Conservation (phyloP, 2,113 vertebrate species). For the Sinosuthora webbiana region DNA sequence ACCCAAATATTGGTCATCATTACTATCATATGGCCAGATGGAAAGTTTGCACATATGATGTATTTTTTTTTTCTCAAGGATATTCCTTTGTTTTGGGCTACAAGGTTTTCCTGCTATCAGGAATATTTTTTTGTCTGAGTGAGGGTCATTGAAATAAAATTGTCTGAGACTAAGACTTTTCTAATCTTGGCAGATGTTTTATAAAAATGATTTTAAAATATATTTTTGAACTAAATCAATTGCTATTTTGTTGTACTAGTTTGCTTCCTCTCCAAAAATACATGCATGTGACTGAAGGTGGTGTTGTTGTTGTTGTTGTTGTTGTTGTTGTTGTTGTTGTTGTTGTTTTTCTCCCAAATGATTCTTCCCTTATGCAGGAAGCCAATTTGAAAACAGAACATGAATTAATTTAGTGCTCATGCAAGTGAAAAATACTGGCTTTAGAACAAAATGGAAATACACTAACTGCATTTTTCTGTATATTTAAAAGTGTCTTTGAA, state of each 20-base stretch:
- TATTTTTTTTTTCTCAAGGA: not conserved
- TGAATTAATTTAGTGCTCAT: not conserved
- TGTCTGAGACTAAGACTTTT: not conserved
- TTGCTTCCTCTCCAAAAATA: not conserved
- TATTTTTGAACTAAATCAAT: not conserved
- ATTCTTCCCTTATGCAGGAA: not conserved
- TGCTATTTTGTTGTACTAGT: not conserved
- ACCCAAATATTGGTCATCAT: not conserved
- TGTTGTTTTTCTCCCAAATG: not conserved
- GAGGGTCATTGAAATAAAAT: not conserved
- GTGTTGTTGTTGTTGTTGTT: no score
- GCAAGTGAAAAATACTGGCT: not conserved
- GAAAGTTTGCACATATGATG: not conserved
- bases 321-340: no score
- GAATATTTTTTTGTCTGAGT: not conserved
- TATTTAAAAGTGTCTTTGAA: not conserved
- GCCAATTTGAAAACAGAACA: not conserved
- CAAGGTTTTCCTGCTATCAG: not conserved
- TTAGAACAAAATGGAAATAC: not conserved
- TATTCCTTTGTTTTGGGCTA: not conserved
- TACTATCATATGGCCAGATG: not conserved
- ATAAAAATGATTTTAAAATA: not conserved
- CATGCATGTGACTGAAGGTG: not conserved
- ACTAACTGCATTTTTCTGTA: not conserved
- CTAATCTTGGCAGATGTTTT: not conserved